Evolutionary conservation across 2,888 invertebrate genomes (phyloP), one percentile per base, ranked within the genome.

Genomic region (Tethea ocularis): DNA sequence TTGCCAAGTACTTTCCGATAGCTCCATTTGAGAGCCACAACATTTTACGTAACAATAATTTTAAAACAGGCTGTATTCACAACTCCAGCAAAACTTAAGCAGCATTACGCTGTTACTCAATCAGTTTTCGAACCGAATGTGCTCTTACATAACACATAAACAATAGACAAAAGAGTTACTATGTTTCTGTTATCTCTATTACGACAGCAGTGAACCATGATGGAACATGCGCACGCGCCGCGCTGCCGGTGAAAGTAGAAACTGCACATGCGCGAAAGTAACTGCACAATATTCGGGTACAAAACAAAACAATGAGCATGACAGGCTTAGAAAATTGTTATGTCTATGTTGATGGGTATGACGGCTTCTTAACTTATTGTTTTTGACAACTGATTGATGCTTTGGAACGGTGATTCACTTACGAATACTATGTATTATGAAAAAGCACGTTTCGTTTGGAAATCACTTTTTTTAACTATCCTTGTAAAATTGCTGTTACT

Each of bases 241-340:
- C 7, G 26, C 26, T 7, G 60, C 59, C 60, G 81, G 86, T 82
- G 87, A 86, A 86, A 86, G 85, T 84, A 74, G 71, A 67, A 73
- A 75, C 67, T 62, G 62, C 60, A 71, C 46, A 46, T 69, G 68
- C 75, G 82, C 77, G 82, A 84, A 82, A 82, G 80, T 76, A 61
- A 67, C 61, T 61, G 56, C 63, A 66, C 69, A 69, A 71, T 70
- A 73, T 80, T 80, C 69, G 74, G 70, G 63, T 63, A 59, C 57
- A 64, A 68, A 68, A 59, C 57, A 64, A 68, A 68, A 75, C 74
- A 73, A 73, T 54, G 57, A 46, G 57, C 57, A n/a, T 46, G 67
- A 46, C 26, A 52, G 17, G 15, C 52, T 52, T 52, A n/a, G 17
- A 2, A 52, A 52, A 52, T 52, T 23, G 17, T 22, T 51, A 13